phyloP scores from a whole-genome alignment of 2,888 invertebrate species.

The Hipparchia semele region DNA sequence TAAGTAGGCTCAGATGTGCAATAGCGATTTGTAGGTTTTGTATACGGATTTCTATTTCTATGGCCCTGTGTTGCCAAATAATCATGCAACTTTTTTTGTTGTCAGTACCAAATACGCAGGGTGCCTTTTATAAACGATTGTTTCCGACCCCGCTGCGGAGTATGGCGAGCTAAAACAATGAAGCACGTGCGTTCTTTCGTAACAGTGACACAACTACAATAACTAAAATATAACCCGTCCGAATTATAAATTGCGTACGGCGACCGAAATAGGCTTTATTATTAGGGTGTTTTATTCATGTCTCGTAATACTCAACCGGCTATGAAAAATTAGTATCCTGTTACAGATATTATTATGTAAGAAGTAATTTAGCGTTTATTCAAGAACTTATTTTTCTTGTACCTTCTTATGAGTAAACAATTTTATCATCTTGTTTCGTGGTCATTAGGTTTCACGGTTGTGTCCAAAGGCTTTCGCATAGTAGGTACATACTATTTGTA shows the following conservation, averaged over 20 bases:
- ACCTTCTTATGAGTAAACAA: no score
- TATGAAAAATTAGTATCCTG: neutral
- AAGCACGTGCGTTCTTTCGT: slow-evolving; percentile 41
- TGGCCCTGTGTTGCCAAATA: neutral
- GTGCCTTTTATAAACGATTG: slow-evolving; percentile 27
- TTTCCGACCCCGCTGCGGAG: slow-evolving; percentile 19
- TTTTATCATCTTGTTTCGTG: no score
- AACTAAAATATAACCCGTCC: slow-evolving; percentile 27
- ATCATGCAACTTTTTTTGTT: neutral
- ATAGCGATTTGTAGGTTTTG: no score
- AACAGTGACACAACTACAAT: slow-evolving; percentile 33
- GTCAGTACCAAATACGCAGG: slow-evolving; percentile 14
- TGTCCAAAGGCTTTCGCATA: no score
- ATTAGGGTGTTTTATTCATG: slow-evolving; percentile 30
- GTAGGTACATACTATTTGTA: no score
- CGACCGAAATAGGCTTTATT: slow-evolving; percentile 29
- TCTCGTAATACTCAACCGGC: slow-evolving; percentile 18
- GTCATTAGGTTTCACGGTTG: no score
- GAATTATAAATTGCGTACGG: slow-evolving; percentile 31
- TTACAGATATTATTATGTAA: neutral
- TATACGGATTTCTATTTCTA: no score
- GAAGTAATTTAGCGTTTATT: neutral
- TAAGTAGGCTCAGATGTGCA: no score
- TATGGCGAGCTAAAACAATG: slow-evolving; percentile 40
- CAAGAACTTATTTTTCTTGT: neutral